phyloP scores from a whole-genome alignment of 2,113 vertebrate species.

The Heterochromis multidens region DNA sequence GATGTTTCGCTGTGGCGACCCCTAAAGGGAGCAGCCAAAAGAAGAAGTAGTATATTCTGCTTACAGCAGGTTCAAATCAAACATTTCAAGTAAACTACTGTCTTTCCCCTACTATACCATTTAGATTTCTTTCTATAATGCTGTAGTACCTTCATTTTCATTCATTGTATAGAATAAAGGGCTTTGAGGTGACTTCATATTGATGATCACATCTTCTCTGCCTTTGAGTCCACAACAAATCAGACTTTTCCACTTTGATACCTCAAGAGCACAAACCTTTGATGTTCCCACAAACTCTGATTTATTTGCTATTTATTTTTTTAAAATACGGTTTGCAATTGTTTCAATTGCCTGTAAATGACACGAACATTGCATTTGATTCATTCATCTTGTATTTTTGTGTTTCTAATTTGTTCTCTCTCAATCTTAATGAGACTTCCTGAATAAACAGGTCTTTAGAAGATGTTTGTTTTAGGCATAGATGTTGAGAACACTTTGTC shows the following conservation, averaged over 20 bases:
- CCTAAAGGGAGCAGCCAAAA: too few species aligned
- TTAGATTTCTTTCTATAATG: neutral
- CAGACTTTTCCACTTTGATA: too few species aligned
- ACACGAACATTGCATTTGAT: neutral
- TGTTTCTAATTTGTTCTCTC: neutral
- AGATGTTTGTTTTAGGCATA: neutral
- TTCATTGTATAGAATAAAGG: neutral
- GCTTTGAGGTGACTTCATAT: neutral
- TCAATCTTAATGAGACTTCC: neutral
- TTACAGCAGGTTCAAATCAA: neutral
- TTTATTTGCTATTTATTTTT: neutral
- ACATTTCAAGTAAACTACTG: neutral
- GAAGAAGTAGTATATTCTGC: neutral
- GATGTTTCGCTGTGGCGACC: too few species aligned
- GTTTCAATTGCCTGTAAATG: neutral
- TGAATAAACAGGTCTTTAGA: neutral
- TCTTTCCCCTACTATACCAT: neutral
- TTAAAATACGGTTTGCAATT: neutral
- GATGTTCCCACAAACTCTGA: neutral
- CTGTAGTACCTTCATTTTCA: neutral
- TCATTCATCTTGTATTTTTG: neutral
- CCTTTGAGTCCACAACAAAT: too few species aligned
- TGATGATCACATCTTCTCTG: too few species aligned
- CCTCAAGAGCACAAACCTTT: neutral
- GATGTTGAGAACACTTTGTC: neutral